phyloP scores from a whole-genome alignment of 2,797 vertebrate species.

The Xerus rutilus region DNA sequence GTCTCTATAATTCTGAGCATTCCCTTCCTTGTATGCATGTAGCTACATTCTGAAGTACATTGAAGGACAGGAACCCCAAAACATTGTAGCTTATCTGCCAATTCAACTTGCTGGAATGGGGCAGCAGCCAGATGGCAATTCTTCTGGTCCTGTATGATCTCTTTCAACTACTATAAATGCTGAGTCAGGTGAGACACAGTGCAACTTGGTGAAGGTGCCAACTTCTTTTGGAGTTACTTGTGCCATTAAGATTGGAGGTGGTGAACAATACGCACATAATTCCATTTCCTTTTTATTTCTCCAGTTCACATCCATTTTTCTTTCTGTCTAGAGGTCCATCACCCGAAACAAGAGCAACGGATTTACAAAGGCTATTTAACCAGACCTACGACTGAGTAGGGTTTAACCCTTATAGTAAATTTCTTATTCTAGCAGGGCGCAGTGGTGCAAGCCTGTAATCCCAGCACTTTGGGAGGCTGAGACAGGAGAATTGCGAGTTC shows the following conservation, averaged over 20 bases:
- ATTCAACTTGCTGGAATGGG: background rate
- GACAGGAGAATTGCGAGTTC: too few species aligned
- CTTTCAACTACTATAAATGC: background rate
- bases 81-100: background rate
- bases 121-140: background rate
- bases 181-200: background rate
- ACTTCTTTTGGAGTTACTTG: fast-evolving
- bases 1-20: background rate
- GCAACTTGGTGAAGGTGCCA: background rate
- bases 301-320: background rate
- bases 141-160: background rate
- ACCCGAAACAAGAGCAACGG: background rate
- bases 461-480: too few species aligned
- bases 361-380: too few species aligned
- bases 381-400: too few species aligned
- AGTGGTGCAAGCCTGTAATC: too few species aligned
- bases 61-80: background rate
- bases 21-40: background rate
- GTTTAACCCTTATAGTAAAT: background rate
- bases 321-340: background rate
- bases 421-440: background rate
- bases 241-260: fast-evolving
- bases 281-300: too few species aligned
- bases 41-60: background rate
- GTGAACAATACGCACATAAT: background rate